Evolutionary conservation across 2,797 vertebrate species (phyloP).

Genomic region (Iguana delicatissima): DNA sequence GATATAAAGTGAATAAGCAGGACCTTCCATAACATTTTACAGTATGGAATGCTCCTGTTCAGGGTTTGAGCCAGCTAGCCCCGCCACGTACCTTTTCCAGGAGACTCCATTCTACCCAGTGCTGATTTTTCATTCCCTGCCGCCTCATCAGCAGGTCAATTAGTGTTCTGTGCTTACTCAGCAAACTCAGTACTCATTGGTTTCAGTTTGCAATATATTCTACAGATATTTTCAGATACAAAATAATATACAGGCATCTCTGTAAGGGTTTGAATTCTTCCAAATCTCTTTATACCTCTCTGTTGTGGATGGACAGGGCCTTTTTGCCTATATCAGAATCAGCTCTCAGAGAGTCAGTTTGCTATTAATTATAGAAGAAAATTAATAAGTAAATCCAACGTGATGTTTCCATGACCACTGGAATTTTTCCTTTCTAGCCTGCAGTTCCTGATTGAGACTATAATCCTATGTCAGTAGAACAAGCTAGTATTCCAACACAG

Average conservation of each 20-base stretch:
- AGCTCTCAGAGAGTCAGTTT: neutral
- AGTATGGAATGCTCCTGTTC: too few species aligned
- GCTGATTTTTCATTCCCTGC: neutral
- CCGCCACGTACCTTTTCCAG: neutral
- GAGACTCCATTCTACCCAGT: neutral
- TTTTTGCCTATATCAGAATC: neutral
- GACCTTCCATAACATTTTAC: neutral
- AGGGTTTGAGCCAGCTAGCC: neutral
- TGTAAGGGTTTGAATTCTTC: neutral
- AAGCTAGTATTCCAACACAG: too few species aligned
- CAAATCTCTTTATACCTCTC: neutral
- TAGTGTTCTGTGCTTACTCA: neutral
- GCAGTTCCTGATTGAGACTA: too few species aligned
- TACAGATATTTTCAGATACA: neutral
- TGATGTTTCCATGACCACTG: too few species aligned
- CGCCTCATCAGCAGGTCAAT: neutral
- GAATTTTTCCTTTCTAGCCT: too few species aligned
- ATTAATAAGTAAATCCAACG: too few species aligned
- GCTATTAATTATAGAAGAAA: neutral
- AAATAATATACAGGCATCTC: neutral
- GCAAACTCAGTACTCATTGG: neutral
- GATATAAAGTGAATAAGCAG: neutral
- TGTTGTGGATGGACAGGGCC: neutral
- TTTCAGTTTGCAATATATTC: neutral
- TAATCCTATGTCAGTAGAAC: too few species aligned